phyloP scores from a whole-genome alignment of 2,113 vertebrate genomes.

The Ornithorhynchus anatinus region DNA sequence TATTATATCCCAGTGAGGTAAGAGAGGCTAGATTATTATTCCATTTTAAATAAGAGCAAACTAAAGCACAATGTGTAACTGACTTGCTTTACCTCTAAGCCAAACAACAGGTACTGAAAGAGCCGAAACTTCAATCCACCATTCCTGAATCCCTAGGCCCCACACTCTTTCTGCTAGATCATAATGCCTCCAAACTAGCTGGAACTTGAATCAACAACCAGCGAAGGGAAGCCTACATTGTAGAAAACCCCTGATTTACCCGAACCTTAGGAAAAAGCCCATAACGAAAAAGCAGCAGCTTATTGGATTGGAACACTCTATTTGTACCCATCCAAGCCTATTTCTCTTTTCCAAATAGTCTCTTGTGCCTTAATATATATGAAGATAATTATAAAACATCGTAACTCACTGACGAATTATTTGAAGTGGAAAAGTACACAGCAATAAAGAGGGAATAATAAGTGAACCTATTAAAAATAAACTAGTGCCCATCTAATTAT shows the following conservation, averaged over 20 bases:
- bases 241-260: background rate
- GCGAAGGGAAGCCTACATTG: background rate
- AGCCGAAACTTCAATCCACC: no score
- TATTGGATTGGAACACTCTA: background rate
- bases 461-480: slow-evolving; percentile 22
- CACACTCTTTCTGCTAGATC: no score
- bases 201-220: background rate
- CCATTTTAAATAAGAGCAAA: no score
- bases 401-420: slow-evolving; percentile 4
- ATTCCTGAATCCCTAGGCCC: no score
- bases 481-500: slow-evolving; percentile 19
- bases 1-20: no score
- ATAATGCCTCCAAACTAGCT: no score
- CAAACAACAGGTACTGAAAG: no score
- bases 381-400: background rate
- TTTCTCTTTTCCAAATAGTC: background rate
- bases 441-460: background rate
- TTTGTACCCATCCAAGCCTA: background rate
- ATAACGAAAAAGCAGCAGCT: background rate
- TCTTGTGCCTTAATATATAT: background rate
- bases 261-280: background rate
- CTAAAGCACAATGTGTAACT: no score
- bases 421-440: background rate
- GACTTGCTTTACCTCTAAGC: no score
- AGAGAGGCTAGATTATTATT: no score